phyloP scores from a whole-genome alignment of 2,113 vertebrate genomes.

The Phaethon lepturus region DNA sequence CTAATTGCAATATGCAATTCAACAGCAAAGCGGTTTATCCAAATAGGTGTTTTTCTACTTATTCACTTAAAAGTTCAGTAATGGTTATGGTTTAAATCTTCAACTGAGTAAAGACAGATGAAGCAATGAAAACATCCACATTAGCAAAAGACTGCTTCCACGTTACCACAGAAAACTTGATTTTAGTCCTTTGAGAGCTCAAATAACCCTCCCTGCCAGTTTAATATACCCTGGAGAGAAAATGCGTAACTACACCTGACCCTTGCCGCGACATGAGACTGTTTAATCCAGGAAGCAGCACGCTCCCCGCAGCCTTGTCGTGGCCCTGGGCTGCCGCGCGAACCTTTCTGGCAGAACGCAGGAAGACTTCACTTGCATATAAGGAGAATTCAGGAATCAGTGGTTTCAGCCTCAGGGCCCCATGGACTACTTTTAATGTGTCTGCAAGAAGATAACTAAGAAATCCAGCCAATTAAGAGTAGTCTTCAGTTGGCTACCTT shows the following conservation, averaged over 20 bases:
- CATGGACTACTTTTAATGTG: background rate
- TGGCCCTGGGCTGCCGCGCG: background rate
- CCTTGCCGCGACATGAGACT: rapidly evolving
- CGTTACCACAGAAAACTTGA: background rate
- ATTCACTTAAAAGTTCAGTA: background rate
- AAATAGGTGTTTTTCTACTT: background rate
- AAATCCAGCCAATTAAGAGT: background rate
- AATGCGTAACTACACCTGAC: no score
- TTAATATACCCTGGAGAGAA: background rate
- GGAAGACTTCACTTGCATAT: background rate
- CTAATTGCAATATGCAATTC: background rate
- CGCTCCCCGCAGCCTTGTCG: background rate
- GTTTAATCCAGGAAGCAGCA: background rate
- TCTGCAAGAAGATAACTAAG: background rate
- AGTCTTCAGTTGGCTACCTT: background rate
- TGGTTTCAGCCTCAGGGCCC: background rate
- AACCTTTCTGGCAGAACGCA: background rate
- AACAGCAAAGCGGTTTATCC: background rate
- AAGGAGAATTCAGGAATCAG: background rate
- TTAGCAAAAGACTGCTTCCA: background rate
- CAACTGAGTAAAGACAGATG: background rate
- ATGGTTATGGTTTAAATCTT: background rate
- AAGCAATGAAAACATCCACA: background rate
- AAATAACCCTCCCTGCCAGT: background rate
- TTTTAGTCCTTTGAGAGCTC: background rate